These are phyloP conservation scores for Kuschelorhynchus macadamiae DNA, from an alignment of 2,888 invertebrate genomes.

Conservation along the genomic window DNA sequence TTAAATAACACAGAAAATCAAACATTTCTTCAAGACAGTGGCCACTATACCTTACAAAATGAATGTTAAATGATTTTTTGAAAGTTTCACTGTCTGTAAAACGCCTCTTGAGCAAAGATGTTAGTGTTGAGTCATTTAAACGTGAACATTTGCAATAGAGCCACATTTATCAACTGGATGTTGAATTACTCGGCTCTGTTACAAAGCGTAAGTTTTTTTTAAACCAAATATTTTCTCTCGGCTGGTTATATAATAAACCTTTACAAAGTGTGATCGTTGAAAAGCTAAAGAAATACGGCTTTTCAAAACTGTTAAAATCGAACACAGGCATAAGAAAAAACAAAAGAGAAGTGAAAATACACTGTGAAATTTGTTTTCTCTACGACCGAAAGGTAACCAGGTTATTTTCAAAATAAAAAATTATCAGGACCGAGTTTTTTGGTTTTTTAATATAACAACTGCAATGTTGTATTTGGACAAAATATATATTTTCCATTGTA, in stretches of 20 bases:
- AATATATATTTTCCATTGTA: no score
- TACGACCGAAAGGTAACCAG: no score
- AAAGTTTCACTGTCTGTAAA: conserved; percentile 20
- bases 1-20: not conserved
- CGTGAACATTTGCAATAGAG: conserved; percentile 30
- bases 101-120: conserved; percentile 16
- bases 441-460: no score
- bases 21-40: not conserved
- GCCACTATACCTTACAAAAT: not conserved
- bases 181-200: conserved; percentile 10
- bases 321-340: not conserved
- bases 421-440: no score
- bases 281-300: no score
- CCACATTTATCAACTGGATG: conserved; percentile 36
- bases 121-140: no score
- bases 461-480: no score
- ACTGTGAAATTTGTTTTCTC: not conserved
- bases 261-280: conserved; percentile 17
- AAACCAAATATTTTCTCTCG: conserved; percentile 16
- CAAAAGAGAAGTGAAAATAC: conserved; percentile 6
- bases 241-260: conserved; percentile 26
- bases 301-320: conserved; percentile 4
- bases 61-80: no score
- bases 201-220: conserved; percentile 18
- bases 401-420: no score